These are phyloP conservation scores for Argentina silus DNA, from an alignment of 2,797 vertebrate genomes.

Conservation along the genomic window DNA sequence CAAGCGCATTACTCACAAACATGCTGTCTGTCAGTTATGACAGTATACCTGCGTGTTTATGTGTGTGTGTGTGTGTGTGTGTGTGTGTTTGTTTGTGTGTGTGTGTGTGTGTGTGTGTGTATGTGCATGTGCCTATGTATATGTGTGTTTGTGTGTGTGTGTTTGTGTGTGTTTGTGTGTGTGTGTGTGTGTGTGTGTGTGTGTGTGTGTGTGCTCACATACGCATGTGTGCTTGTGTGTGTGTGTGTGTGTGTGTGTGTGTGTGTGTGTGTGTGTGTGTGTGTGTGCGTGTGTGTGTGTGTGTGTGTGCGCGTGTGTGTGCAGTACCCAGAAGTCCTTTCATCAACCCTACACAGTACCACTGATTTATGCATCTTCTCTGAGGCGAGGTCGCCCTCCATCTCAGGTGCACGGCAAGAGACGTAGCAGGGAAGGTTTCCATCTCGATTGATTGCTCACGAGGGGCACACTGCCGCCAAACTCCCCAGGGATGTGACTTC, in stretches of 20 bases:
- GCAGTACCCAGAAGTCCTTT: not conserved
- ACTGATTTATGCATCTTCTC: slow-evolving; percentile 46
- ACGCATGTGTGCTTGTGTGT: not conserved
- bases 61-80: not conserved
- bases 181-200: slow-evolving; percentile 20
- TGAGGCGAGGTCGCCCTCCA: slow-evolving; percentile 48
- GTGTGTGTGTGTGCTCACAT: not conserved
- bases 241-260: slow-evolving; percentile 5
- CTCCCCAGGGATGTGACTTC: slow-evolving; percentile 65
- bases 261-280: slow-evolving; percentile 8
- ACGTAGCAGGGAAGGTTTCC: slow-evolving; percentile 51
- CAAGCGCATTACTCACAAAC: slow-evolving; percentile 53
- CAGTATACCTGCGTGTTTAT: not conserved
- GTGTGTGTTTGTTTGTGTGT: not conserved
- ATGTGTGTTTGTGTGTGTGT: too few species aligned
- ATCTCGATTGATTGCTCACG: slow-evolving; percentile 68
- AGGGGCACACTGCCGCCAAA: slow-evolving; percentile 56
- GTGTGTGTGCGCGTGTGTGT: not conserved
- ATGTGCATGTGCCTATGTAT: not conserved
- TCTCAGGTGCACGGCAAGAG: slow-evolving; percentile 27
- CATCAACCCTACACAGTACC: not conserved
- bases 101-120: slow-evolving; percentile 13
- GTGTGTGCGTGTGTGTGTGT: not conserved
- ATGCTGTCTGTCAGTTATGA: slow-evolving; percentile 37
- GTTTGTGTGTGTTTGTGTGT: not conserved